Evolutionary conservation across 1,140 invertebrate species (phyloP).

Genomic region (Tyrophagus putrescentiae): DNA sequence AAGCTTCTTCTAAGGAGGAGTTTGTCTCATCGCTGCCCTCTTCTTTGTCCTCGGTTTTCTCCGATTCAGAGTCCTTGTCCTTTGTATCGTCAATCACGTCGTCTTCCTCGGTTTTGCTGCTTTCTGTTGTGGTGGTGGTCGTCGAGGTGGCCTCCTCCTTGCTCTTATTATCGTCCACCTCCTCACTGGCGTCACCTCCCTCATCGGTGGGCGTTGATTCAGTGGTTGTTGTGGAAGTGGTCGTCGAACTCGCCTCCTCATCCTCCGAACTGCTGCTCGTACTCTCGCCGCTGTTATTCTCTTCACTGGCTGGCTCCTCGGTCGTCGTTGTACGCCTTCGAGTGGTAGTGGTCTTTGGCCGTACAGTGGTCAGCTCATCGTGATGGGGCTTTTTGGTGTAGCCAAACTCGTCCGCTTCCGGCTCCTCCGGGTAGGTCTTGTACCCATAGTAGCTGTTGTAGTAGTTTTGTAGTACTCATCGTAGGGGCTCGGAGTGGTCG

Average conservation of each 20-base stretch:
- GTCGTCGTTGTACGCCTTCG: conserved; percentile 15
- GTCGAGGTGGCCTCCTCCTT: not conserved
- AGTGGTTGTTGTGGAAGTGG: not conserved
- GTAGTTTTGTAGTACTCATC: not conserved
- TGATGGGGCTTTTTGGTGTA: not conserved
- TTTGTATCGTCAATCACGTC: not conserved
- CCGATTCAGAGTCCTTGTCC: not conserved
- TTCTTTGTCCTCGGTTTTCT: not conserved
- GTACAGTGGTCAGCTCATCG: not conserved
- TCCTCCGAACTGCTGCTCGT: not conserved
- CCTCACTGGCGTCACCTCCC: not conserved
- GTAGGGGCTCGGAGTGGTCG: not conserved
- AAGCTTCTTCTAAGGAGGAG: not conserved
- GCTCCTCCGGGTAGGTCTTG: not conserved
- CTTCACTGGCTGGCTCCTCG: conserved; percentile 5
- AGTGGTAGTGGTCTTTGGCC: conserved; percentile 8
- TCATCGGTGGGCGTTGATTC: not conserved
- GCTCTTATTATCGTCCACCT: not conserved
- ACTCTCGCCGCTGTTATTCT: not conserved
- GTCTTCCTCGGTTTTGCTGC: not conserved
- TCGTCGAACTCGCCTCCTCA: not conserved
- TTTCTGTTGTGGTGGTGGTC: conserved; percentile 10
- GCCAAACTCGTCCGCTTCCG: not conserved
- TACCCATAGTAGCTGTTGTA: conserved; percentile 4
- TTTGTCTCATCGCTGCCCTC: not conserved